Evolutionary conservation across 2,797 vertebrate genomes (phyloP).

Genomic region (Gadopsis marmoratus): DNA sequence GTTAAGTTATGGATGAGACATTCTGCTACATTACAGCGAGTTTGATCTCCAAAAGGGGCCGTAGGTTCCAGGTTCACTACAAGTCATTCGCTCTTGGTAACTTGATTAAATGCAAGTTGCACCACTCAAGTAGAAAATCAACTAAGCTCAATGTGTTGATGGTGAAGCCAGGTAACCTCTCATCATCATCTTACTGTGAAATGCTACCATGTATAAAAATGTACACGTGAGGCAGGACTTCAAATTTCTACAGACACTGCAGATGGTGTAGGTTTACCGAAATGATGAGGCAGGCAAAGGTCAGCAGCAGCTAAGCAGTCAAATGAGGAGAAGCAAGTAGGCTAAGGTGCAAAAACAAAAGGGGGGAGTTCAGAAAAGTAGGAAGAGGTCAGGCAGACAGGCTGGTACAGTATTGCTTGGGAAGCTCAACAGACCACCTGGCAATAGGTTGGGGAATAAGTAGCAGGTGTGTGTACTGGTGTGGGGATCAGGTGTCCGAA

Average conservation of each 20-base stretch:
- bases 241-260: neutral
- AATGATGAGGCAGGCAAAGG: neutral
- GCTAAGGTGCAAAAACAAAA: neutral
- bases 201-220: neutral
- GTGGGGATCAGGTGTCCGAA: constrained; percentile 21
- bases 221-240: neutral
- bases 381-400: neutral
- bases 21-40: neutral
- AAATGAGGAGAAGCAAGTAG: neutral
- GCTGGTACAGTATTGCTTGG: neutral
- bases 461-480: constrained; percentile 17
- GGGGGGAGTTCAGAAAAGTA: neutral
- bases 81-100: neutral
- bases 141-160: neutral
- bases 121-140: neutral
- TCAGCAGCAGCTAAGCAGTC: neutral
- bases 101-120: neutral
- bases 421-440: neutral
- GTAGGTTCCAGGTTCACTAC: neutral
- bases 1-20: neutral
- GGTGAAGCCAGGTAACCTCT: neutral
- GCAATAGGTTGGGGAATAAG: neutral
- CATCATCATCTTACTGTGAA: neutral
- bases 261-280: neutral
- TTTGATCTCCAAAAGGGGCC: too few relatives aligned